Conservation (phyloP, 1,140 invertebrate genomes). For the Dolichoris vasculosae region DNA sequence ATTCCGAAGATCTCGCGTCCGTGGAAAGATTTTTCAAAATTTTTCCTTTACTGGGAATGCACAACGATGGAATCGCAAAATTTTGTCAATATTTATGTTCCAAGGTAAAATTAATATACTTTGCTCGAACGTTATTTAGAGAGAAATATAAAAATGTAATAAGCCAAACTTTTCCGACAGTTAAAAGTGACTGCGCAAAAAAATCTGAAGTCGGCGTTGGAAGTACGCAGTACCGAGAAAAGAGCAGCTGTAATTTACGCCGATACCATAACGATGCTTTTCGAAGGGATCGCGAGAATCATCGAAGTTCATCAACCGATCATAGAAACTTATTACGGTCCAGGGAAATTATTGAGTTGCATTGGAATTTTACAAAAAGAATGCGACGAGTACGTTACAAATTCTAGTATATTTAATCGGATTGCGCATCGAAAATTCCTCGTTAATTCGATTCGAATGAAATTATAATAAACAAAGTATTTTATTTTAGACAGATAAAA, state of each 20-base stretch:
- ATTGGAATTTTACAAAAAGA: slow-evolving; percentile 87
- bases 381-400: slow-evolving; percentile 83
- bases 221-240: slow-evolving; percentile 81
- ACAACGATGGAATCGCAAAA: slow-evolving; percentile 91
- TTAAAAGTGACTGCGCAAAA: slow-evolving; percentile 84
- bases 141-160: neutral
- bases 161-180: slow-evolving; percentile 61
- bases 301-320: slow-evolving; percentile 94
- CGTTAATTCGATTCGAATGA: slow-evolving; percentile 6
- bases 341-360: slow-evolving; percentile 83
- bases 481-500: slow-evolving; percentile 66
- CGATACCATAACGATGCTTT: slow-evolving; percentile 87
- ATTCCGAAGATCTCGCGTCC: slow-evolving; percentile 90
- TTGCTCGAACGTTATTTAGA: neutral
- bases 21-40: slow-evolving; percentile 98
- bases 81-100: slow-evolving; percentile 93
- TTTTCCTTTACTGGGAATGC: slow-evolving; percentile 95
- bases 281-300: slow-evolving; percentile 91
- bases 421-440: slow-evolving; percentile 20
- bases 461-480: neutral
- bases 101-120: slow-evolving; percentile 76
- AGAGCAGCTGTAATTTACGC: slow-evolving; percentile 86
- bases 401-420: slow-evolving; percentile 14
- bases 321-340: slow-evolving; percentile 95
- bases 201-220: slow-evolving; percentile 80